These are phyloP conservation scores for Drosophila simulans DNA, from an alignment of 1,140 invertebrate genomes.

Conservation along the genomic window DNA sequence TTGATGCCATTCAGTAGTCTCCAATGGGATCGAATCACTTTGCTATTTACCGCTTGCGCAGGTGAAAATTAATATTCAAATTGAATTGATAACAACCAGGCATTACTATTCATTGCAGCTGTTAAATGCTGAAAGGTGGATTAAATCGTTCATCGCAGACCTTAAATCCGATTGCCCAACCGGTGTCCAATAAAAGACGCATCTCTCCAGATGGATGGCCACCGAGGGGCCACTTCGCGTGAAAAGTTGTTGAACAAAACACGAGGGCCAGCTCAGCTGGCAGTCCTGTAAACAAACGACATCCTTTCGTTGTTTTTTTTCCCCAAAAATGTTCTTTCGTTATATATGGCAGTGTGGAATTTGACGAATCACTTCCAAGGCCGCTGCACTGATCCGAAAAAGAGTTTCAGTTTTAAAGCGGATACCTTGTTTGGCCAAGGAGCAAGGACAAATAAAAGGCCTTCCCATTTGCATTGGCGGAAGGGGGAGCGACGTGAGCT, in stretches of 20 bases:
- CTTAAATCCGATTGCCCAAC: constrained; percentile 19
- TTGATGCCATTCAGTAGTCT: constrained; percentile 43
- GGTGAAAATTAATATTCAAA: constrained; percentile 20
- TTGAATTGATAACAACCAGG: constrained; percentile 26
- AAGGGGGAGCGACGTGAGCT: constrained; percentile 24
- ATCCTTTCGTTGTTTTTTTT: not conserved
- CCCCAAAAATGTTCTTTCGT: constrained; percentile 27
- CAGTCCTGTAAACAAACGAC: constrained; percentile 34
- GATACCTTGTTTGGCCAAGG: constrained; percentile 9
- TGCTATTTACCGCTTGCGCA: constrained; percentile 5
- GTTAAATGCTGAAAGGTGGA: constrained; percentile 16
- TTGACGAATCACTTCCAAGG: constrained; percentile 46
- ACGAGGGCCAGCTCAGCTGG: constrained; percentile 29
- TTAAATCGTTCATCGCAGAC: constrained; percentile 9
- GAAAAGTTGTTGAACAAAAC: constrained; percentile 32
- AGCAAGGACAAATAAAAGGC: constrained; percentile 18
- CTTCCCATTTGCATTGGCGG: constrained; percentile 19
- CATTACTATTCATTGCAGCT: constrained; percentile 11
- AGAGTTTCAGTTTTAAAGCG: constrained; percentile 26
- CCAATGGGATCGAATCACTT: constrained; percentile 21
- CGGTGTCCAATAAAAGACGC: constrained; percentile 10
- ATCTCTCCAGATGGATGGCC: constrained; percentile 16
- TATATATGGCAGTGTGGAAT: constrained; percentile 43
- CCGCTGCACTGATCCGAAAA: constrained; percentile 20
- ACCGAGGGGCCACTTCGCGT: constrained; percentile 29